Evolutionary conservation across 2,797 vertebrate genomes (phyloP).

Genomic region (Enteromius afrohamiltoni): DNA sequence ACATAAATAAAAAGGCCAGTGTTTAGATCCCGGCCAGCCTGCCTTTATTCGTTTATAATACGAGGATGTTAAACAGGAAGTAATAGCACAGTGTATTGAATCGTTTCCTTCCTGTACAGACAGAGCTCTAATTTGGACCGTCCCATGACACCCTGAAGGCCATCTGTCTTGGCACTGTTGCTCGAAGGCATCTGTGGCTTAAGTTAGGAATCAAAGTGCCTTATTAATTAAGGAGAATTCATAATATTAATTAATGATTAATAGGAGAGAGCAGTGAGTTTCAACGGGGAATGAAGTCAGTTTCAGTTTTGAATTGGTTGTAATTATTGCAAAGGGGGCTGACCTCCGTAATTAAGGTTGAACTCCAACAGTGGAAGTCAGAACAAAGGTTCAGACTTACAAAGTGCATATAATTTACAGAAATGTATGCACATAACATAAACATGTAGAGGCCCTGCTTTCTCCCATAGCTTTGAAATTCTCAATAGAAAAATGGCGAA

Average conservation of each 20-base stretch:
- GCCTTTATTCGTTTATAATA: slow-evolving; percentile 76
- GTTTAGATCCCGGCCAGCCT: slow-evolving; percentile 71
- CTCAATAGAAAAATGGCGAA: background rate
- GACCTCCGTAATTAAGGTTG: background rate
- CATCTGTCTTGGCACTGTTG: background rate
- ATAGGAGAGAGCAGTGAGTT: background rate
- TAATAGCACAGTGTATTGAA: slow-evolving; percentile 75
- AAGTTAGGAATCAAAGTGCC: slow-evolving; percentile 30
- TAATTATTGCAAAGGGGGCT: background rate
- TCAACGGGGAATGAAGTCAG: background rate
- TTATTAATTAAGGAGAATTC: slow-evolving; percentile 14
- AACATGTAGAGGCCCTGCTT: background rate
- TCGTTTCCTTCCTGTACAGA: slow-evolving; percentile 79
- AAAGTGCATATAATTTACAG: background rate
- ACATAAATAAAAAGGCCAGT: slow-evolving; percentile 77
- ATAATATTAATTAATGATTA: no score
- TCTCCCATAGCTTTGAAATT: background rate
- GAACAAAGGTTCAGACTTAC: slow-evolving; percentile 14
- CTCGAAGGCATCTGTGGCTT: background rate
- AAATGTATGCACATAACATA: background rate
- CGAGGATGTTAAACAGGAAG: slow-evolving; percentile 81
- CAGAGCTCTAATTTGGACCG: slow-evolving; percentile 66
- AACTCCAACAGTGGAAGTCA: background rate
- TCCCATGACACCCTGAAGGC: slow-evolving; percentile 63
- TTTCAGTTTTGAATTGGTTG: background rate